Base-by-base conservation (phyloP, 2,888 invertebrate genomes). In the Abrostola tripartita region DNA sequence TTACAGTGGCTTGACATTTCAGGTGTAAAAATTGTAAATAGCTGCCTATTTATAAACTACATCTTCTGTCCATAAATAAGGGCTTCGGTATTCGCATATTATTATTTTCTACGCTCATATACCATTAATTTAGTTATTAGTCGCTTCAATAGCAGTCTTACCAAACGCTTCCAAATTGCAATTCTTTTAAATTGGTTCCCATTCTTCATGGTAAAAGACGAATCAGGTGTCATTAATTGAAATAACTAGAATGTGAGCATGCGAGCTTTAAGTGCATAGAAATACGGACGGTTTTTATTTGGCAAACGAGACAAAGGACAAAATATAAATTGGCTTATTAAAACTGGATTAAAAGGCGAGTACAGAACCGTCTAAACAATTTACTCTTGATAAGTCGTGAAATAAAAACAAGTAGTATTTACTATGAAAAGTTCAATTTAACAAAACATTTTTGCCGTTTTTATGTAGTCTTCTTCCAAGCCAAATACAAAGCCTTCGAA, bases 221-320 rank as follows among this genome's bases (percentile, higher is more conserved):
- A 84, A 82, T 80, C 74, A 76, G 62, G 66, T 67, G 71, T 74
- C 76, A 84, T 83, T 84, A 79, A 75, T 79, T 78, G 76, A 74
- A 76, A 53, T 52, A 54, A 61, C 10, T 42, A 40, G 12, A 53
- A 24, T 1, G 36, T 12, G 12, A 38, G 47, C 35, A 9, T 36
- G 24, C 10, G 9, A 47, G 44, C 44, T 14, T 47, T 47, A 47
- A 47, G 14, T 0, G 14, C 14, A 0, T 9, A 24, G 9, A 47
- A 8, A 47, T 24, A 47, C 9, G 44, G 24, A 0, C 24, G 8
- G 10, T 14, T 47, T 47, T 47, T 24, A 8, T 47, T 5, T 47
- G 24, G 12, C 44, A 47, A 8, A 9, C 5, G 44, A 47, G 24
- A 47, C 44, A 47, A 47, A 24, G 24, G 10, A 47, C 9, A 47